These are phyloP conservation scores for Lophura nycthemera DNA, from an alignment of 2,113 vertebrate species.

Conservation along the genomic window DNA sequence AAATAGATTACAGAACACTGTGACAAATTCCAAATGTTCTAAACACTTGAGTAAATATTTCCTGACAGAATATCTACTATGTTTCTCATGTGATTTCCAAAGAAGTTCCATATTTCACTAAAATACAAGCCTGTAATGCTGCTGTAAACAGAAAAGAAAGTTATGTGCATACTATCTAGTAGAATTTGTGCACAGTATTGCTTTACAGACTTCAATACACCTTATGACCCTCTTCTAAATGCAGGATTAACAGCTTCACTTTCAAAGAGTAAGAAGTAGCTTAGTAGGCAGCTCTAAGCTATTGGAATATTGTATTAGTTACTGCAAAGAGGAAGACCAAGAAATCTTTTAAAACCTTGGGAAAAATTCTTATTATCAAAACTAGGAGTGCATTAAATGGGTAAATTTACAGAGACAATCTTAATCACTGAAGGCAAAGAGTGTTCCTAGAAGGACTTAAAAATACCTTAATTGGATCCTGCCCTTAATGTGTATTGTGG, in stretches of 20 bases:
- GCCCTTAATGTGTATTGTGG: neutral
- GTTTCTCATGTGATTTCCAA: neutral
- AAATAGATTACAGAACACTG: neutral
- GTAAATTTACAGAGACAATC: conserved; percentile 33
- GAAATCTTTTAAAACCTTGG: conserved; percentile 22
- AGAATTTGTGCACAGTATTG: neutral
- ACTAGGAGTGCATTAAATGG: neutral
- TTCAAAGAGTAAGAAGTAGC: neutral
- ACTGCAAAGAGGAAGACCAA: neutral
- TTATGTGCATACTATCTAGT: neutral
- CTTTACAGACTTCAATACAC: neutral
- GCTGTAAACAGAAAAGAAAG: neutral
- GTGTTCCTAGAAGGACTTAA: neutral
- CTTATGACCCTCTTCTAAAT: neutral
- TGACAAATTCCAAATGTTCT: neutral
- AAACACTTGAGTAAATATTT: neutral
- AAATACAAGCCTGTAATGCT: neutral
- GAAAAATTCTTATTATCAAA: conserved; percentile 33
- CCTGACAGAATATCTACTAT: neutral
- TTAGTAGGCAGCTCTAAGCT: neutral
- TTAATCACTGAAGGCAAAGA: conserved; percentile 20
- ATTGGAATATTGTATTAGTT: neutral
- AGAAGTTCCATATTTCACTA: neutral
- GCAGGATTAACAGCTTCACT: neutral
- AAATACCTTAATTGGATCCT: conserved; percentile 21